Percentiles rank a stretch among this genome's conserved stretches.
Conservation (phyloP, 2,888 invertebrate genomes). For the Pammene aurita region DNA sequence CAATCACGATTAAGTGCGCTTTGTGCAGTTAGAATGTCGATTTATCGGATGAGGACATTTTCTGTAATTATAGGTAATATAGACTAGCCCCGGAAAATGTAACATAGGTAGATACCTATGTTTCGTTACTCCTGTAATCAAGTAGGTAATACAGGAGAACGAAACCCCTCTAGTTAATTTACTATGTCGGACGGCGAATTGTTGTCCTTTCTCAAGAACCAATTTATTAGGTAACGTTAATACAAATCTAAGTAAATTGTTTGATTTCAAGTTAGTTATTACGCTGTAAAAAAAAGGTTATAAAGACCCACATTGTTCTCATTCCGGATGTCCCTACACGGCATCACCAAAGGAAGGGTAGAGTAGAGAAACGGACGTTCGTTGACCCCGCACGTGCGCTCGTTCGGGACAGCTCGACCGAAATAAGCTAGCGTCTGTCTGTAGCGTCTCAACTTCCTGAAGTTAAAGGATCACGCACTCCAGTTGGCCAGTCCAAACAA, state of each 20-base stretch:
- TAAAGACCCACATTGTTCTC: constrained; percentile 27
- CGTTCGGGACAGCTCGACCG: constrained; percentile 27
- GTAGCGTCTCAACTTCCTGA: not conserved
- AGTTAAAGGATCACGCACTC: constrained; percentile 5
- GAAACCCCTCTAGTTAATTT: no score
- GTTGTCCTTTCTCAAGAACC: no score
- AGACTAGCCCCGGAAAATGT: no score
- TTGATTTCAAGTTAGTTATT: not conserved
- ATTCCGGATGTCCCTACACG: constrained; percentile 37
- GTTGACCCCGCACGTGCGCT: constrained; percentile 45
- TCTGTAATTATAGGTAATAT: no score
- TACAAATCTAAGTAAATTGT: no score
- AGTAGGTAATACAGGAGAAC: no score
- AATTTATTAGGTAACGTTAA: no score
- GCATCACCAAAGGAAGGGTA: constrained; percentile 34
- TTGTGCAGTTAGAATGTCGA: no score
- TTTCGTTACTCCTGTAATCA: no score
- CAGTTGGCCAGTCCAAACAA: constrained; percentile 5
- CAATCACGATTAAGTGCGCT: not conserved
- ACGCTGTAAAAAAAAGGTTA: constrained; percentile 5
- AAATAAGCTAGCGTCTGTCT: constrained; percentile 25
- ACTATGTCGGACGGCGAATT: no score
- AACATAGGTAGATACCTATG: no score
- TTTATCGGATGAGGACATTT: no score
- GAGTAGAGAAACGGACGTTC: constrained; percentile 38